These are phyloP conservation scores for Serripes groenlandicus DNA, from an alignment of 2,888 invertebrate genomes.

Conservation along the genomic window DNA sequence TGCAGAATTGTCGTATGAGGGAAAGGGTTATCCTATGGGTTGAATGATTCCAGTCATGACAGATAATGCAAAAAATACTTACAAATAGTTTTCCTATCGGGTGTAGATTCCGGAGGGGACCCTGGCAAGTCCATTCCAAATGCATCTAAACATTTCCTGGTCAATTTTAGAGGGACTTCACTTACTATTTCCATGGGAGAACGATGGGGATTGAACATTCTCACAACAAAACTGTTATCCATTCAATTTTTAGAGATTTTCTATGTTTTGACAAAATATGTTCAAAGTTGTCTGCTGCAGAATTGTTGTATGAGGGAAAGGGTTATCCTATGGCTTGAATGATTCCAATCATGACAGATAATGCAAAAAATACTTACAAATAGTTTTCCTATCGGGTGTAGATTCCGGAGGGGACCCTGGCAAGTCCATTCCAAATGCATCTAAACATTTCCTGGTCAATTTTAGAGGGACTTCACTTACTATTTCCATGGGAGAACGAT, in stretches of 20 bases:
- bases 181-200: slow-evolving; percentile 88
- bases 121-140: slow-evolving; percentile 89
- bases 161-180: slow-evolving; percentile 92
- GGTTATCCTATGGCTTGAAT: no score
- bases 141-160: slow-evolving; percentile 92
- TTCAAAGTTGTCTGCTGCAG: no score
- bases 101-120: slow-evolving; percentile 90
- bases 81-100: slow-evolving; percentile 84
- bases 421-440: slow-evolving; percentile 90
- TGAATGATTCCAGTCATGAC: no score
- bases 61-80: no score
- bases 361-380: no score
- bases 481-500: slow-evolving; percentile 88
- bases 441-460: slow-evolving; percentile 92
- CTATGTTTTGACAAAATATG: no score
- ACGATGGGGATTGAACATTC: slow-evolving; percentile 90
- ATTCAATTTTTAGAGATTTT: no score
- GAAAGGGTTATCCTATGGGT: no score
- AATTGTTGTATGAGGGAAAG: no score
- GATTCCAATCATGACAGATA: no score
- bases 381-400: slow-evolving; percentile 79
- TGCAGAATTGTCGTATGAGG: no score
- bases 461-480: slow-evolving; percentile 91
- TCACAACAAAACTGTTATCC: slow-evolving; percentile 93
- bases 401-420: slow-evolving; percentile 90